Conservation (phyloP, 1,140 invertebrate species). For the Charaxes varanes region DNA sequence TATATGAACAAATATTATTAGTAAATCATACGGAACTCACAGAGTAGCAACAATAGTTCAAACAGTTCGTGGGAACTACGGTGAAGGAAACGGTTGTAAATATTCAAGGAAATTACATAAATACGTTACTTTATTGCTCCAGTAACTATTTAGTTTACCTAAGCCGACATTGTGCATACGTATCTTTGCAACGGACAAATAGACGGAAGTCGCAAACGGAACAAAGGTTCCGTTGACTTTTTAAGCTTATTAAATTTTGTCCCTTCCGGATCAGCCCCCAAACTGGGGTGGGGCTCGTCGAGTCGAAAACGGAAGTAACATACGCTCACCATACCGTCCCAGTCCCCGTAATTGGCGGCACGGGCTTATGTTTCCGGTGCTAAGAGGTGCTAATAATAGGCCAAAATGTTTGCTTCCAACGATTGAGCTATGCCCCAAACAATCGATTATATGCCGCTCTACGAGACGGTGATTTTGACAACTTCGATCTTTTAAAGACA, state of each 20-base stretch:
- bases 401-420: conserved; percentile 4
- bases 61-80: too few species aligned
- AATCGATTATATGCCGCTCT: too few species aligned
- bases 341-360: conserved; percentile 63
- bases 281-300: conserved; percentile 48
- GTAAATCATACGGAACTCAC: too few species aligned
- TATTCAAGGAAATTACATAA: too few species aligned
- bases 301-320: conserved; percentile 66
- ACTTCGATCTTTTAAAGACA: too few species aligned
- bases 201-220: conserved; percentile 44
- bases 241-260: conserved; percentile 62
- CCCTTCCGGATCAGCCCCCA: conserved; percentile 63
- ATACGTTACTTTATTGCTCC: conserved; percentile 1
- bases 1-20: too few species aligned
- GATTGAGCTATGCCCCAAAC: conserved; percentile 5
- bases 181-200: conserved; percentile 27
- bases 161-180: conserved; percentile 14
- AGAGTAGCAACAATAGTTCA: too few species aligned
- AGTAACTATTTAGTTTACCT: conserved; percentile 6
- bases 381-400: conserved; percentile 47
- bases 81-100: too few species aligned
- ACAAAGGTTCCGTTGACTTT: conserved; percentile 56
- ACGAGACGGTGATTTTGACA: too few species aligned
- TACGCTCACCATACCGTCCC: conserved; percentile 53
- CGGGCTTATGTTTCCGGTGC: conserved; percentile 60